Evolutionary conservation across 2,888 invertebrate species (phyloP).

Genomic region (Eupithecia pulchellata): DNA sequence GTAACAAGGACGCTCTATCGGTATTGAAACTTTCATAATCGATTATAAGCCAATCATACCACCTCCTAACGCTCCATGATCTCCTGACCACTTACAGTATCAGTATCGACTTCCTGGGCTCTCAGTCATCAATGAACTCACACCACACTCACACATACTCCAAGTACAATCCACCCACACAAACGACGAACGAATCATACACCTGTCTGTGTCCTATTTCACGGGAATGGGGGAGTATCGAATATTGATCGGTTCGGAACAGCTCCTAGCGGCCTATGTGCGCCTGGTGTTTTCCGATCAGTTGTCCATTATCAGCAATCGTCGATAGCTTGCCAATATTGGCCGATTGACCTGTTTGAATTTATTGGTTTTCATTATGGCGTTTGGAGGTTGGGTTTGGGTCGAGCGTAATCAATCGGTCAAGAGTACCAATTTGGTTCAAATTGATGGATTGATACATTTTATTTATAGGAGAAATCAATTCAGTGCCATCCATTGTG

Average conservation of each 20-base stretch:
- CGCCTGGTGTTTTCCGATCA: conserved; percentile 79
- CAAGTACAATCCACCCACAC: conserved; percentile 25
- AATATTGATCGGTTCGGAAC: conserved; percentile 80
- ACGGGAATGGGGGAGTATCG: conserved; percentile 58
- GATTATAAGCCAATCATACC: conserved; percentile 11
- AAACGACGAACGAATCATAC: conserved; percentile 28
- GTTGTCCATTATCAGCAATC: conserved; percentile 78
- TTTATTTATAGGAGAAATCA: not conserved
- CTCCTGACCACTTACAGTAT: conserved; percentile 21
- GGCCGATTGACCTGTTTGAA: conserved; percentile 12
- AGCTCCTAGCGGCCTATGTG: conserved; percentile 59
- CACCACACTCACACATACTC: conserved; percentile 43
- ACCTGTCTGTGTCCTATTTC: conserved; percentile 52
- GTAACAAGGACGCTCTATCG: not conserved
- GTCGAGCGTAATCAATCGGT: not conserved
- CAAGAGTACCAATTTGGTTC: not conserved
- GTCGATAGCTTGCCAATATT: conserved; percentile 65
- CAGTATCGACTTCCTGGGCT: conserved; percentile 34
- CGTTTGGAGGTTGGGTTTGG: not conserved
- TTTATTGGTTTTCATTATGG: not conserved
- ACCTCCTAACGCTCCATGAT: conserved; percentile 23
- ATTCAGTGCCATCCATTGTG: not conserved
- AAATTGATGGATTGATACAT: not conserved
- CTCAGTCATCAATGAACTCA: conserved; percentile 26
- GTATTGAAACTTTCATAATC: conserved; percentile 8